A percentile compares a stretch with the other conserved stretches of the same genome.
Conservation (phyloP, 2,113 vertebrate genomes). For the Suricata suricatta region DNA sequence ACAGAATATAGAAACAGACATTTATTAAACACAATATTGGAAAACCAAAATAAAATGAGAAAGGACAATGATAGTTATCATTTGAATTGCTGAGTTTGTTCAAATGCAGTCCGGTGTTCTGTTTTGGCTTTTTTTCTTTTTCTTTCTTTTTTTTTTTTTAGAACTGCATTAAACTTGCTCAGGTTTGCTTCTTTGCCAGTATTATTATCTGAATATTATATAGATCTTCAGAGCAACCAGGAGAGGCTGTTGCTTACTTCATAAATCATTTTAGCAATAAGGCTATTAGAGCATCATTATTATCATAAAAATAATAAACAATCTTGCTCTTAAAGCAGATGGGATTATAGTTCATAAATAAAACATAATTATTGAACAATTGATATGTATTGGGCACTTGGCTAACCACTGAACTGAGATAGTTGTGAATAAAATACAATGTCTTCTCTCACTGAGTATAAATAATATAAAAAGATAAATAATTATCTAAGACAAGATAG, state of each 20-base stretch:
- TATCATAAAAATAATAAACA: not conserved
- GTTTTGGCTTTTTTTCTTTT: not conserved
- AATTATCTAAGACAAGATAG: not conserved
- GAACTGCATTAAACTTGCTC: not conserved
- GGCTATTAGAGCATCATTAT: not conserved
- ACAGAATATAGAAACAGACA: not conserved
- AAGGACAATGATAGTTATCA: not conserved
- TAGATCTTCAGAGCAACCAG: not conserved
- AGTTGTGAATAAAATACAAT: not conserved
- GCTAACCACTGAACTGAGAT: not conserved
- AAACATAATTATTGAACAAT: not conserved
- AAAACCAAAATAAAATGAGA: slow-evolving; percentile 31
- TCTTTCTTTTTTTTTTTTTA: not conserved
- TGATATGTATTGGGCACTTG: not conserved
- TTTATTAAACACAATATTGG: not conserved
- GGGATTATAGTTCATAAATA: not conserved
- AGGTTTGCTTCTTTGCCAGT: not conserved
- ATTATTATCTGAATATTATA: not conserved
- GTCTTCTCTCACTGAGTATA: not conserved
- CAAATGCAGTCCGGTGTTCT: not conserved
- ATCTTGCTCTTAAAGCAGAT: not conserved
- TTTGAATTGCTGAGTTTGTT: not conserved
- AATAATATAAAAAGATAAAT: not conserved
- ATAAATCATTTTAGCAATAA: slow-evolving; percentile 29
- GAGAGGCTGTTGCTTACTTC: not conserved